Percentiles rank a stretch among this genome's conserved stretches.
Evolutionary conservation across 2,797 vertebrate species (phyloP).

Genomic region (Ispidina lecontei): DNA sequence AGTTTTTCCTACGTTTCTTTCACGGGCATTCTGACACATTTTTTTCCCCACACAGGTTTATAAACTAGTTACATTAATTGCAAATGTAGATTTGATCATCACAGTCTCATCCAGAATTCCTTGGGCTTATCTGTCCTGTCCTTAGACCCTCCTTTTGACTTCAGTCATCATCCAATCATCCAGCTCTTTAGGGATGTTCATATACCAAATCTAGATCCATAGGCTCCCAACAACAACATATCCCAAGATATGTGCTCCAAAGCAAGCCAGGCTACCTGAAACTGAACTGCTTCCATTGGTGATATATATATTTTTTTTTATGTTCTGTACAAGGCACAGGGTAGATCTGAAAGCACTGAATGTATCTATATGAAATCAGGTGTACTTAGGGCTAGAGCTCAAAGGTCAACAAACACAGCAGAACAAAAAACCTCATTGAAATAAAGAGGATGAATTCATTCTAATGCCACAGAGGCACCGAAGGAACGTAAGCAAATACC

Average conservation of each 20-base stretch:
- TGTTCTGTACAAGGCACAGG: background rate
- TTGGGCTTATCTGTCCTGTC: background rate
- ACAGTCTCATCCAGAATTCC: background rate
- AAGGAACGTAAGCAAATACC: constrained; percentile 48
- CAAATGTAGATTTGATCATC: background rate
- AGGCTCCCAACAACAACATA: background rate
- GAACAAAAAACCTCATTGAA: constrained; percentile 8
- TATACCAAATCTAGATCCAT: background rate
- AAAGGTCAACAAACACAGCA: constrained; percentile 5
- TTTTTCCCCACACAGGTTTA: background rate
- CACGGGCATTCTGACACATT: background rate
- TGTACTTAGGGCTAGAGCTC: background rate
- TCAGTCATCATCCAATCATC: background rate
- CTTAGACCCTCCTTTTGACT: background rate
- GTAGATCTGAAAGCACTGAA: background rate
- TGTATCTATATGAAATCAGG: background rate
- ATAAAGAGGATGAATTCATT: constrained; percentile 1
- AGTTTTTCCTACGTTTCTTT: background rate
- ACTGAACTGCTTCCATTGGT: background rate
- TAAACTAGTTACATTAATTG: background rate
- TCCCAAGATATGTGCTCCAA: background rate
- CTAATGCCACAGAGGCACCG: background rate
- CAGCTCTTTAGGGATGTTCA: background rate
- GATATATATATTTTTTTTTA: background rate
- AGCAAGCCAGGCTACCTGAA: background rate